A percentile compares a stretch with the other conserved stretches of the same genome.
phyloP scores from a whole-genome alignment of 37 sponge, comb jelly and placozoan species.

The Beroe forskalii region DNA sequence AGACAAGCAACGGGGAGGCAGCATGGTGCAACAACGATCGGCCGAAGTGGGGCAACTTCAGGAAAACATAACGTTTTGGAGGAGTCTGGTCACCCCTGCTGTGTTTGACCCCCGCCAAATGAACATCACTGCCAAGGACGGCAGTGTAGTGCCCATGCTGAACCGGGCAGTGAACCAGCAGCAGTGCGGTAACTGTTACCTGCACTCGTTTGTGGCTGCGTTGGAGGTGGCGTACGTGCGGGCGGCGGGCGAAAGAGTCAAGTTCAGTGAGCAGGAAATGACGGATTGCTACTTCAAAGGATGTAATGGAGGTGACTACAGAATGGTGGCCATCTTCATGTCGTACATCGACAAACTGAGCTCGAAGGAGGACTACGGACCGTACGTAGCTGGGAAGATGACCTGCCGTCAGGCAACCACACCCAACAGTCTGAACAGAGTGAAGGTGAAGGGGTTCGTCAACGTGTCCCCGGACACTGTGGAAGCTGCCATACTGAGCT shows the following conservation, averaged over 20 bases:
- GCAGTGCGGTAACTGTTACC: constrained; percentile 15
- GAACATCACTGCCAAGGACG: too few relatives aligned
- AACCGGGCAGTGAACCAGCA: neutral
- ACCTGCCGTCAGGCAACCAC: neutral
- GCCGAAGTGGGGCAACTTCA: too few relatives aligned
- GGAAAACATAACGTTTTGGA: too few relatives aligned
- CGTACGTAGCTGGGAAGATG: neutral
- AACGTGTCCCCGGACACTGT: constrained; percentile 4
- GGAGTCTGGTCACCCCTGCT: too few relatives aligned
- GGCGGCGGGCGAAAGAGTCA: neutral
- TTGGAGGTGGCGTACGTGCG: neutral
- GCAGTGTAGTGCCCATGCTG: too few relatives aligned
- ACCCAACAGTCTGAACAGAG: neutral
- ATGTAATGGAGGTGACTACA: too few relatives aligned
- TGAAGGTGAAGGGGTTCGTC: neutral
- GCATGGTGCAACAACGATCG: too few relatives aligned
- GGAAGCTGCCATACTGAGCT: constrained; percentile 1
- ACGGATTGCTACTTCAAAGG: too few relatives aligned
- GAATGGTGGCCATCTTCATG: constrained; percentile 23
- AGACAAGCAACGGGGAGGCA: too few relatives aligned
- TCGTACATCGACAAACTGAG: neutral
- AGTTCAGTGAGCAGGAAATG: too few relatives aligned
- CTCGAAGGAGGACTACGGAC: neutral
- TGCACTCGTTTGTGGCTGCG: constrained; percentile 26
- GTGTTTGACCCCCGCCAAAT: too few relatives aligned